These are phyloP conservation scores for Dromius quadrimaculatus DNA, from an alignment of 2,888 invertebrate genomes.

Conservation along the genomic window DNA sequence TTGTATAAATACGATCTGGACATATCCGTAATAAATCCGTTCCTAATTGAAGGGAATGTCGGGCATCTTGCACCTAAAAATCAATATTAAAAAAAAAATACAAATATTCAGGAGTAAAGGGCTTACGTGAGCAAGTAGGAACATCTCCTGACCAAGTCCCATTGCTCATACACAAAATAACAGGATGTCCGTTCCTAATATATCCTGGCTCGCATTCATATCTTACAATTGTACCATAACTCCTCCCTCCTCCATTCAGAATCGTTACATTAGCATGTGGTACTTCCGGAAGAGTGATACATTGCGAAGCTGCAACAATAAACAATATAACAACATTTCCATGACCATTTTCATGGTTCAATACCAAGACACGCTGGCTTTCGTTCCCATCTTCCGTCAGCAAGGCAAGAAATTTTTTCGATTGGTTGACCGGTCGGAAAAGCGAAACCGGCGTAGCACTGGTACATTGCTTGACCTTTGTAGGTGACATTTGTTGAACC, in stretches of 20 bases:
- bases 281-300: slow-evolving; percentile 87
- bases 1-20: slow-evolving; percentile 84
- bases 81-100: slow-evolving; percentile 52
- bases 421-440: slow-evolving; percentile 90
- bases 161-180: slow-evolving; percentile 93
- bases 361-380: slow-evolving; percentile 89
- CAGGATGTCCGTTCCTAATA: slow-evolving; percentile 88
- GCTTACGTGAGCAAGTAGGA: slow-evolving; percentile 85
- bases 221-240: slow-evolving; percentile 93
- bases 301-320: slow-evolving; percentile 86
- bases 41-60: slow-evolving; percentile 83
- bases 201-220: slow-evolving; percentile 94
- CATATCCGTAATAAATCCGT: slow-evolving; percentile 87
- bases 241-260: slow-evolving; percentile 89
- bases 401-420: slow-evolving; percentile 89
- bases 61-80: slow-evolving; percentile 75
- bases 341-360: slow-evolving; percentile 48
- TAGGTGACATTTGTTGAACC: slow-evolving; percentile 96
- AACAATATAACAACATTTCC: slow-evolving; percentile 26
- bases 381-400: slow-evolving; percentile 93
- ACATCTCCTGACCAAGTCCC: slow-evolving; percentile 95
- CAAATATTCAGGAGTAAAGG: no score
- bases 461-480: slow-evolving; percentile 92
- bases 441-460: slow-evolving; percentile 96
- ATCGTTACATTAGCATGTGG: slow-evolving; percentile 88